Percentiles rank a stretch among this genome's conserved stretches.
These are phyloP conservation scores for Pachydiplax longipennis DNA, from an alignment of 2,888 invertebrate species.

Conservation along the genomic window DNA sequence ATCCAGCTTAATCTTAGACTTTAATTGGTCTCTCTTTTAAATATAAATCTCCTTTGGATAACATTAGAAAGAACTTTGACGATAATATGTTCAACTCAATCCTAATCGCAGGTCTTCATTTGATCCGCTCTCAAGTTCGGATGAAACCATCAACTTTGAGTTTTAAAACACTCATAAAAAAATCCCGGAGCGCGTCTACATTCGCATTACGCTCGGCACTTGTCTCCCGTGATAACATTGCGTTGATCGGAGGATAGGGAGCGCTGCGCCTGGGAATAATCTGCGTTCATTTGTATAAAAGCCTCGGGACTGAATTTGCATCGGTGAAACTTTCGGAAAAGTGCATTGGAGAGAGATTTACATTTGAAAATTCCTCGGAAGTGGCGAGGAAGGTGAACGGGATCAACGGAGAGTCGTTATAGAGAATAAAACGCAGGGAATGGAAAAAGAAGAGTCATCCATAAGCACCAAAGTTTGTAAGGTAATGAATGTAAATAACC, in stretches of 20 bases:
- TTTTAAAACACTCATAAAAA: too few relatives aligned
- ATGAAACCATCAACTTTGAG: too few relatives aligned
- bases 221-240: not conserved
- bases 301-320: not conserved
- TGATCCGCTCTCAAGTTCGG: too few relatives aligned
- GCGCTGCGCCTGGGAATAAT: not conserved
- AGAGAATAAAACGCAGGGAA: not conserved
- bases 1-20: too few relatives aligned
- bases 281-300: not conserved
- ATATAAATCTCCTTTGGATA: too few relatives aligned
- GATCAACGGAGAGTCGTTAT: not conserved
- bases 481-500: not conserved
- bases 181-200: not conserved
- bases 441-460: not conserved
- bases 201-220: not conserved
- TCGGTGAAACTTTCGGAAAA: not conserved
- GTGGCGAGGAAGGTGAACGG: not conserved
- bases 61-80: too few relatives aligned
- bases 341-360: not conserved
- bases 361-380: not conserved
- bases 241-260: not conserved
- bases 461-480: too few relatives aligned
- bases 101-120: too few relatives aligned
- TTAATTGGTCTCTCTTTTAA: too few relatives aligned
- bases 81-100: too few relatives aligned